phyloP scores from a whole-genome alignment of 1,140 invertebrate species.

The Chlorops oryzae region DNA sequence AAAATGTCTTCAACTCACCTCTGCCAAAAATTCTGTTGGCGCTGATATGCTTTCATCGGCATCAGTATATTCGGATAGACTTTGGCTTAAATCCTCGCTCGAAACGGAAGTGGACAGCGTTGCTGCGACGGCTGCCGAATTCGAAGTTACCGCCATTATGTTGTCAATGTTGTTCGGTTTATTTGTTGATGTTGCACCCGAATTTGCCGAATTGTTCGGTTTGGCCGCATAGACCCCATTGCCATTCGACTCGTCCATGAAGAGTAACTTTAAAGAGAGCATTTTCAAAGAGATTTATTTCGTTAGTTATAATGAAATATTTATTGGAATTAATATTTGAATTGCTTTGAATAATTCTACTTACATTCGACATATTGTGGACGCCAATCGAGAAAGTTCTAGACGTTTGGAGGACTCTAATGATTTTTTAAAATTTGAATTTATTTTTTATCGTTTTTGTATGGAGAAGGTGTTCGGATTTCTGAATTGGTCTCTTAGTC shows the following conservation, averaged over 20 bases:
- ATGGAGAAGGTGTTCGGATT: too few species aligned
- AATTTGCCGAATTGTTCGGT: constrained; percentile 18
- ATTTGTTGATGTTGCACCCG: constrained; percentile 9
- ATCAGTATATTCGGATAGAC: constrained; percentile 58
- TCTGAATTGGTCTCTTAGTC: too few species aligned
- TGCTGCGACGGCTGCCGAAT: constrained; percentile 4
- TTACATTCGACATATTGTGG: constrained; percentile 17
- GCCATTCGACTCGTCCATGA: constrained; percentile 46
- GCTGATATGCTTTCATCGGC: constrained; percentile 62
- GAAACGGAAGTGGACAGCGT: constrained; percentile 36
- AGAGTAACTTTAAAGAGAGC: too few species aligned
- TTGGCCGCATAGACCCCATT: constrained; percentile 38
- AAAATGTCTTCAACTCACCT: constrained; percentile 51
- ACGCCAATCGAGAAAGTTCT: too few species aligned
- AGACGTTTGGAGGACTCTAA: too few species aligned
- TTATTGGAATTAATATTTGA: too few species aligned
- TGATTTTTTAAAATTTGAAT: too few species aligned
- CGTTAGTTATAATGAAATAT: too few species aligned
- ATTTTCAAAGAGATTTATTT: too few species aligned
- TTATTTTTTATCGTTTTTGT: too few species aligned
- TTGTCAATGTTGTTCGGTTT: constrained; percentile 9
- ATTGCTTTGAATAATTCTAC: background rate
- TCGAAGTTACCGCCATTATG: constrained; percentile 10
- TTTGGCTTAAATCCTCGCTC: constrained; percentile 46
- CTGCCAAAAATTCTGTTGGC: constrained; percentile 64